Evolutionary conservation across 2,797 vertebrate species (phyloP), one percentile per base, ranked within the genome.

Genomic region (Pogonophryne albipinna): DNA sequence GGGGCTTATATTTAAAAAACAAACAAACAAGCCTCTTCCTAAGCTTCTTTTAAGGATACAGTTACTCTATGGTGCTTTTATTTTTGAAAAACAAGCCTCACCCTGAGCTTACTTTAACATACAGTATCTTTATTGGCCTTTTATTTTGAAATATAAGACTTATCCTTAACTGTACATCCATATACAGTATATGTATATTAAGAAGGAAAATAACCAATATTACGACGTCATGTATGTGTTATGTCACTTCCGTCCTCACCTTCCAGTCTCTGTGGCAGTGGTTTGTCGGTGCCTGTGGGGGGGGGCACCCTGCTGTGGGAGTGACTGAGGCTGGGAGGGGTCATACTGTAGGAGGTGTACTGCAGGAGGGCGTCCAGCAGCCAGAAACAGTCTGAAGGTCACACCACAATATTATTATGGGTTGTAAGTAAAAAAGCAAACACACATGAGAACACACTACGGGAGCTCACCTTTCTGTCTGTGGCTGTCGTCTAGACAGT

Each of bases 401-500:
- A 49, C 3, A 53, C 4, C 45, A n/a, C 13, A 23, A 1, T 34
- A 10, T 66, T n/a, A 53, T 3, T 23, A 2, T 17, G 13, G 5
- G 13, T 1, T 23, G 12, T 1, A 0, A 4, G 13, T 27, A 16
- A 49, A 20, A 2, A 34, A 14, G 50, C 46, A 44, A 1, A 8
- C 7, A 16, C 17, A 19, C 16, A 12, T 14, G 19, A n/a, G 15
- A 4, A 6, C 2, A 10, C n/a, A 10, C n/a, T 8, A 6, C 8
- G 14, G 19, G 3, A 11, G 7, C 13, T 31, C 74, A 99, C 98
- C 98, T 95, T 99, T 99, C 90, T 99, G 98, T 12, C 98, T 94
- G 89, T 99, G 98, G 90, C 98, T 99, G 91, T 99, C 98, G 4
- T 99, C 98, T 79, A 99, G 93, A 86, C 98, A 99, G 81, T 99